Base-by-base conservation (phyloP, 1,140 invertebrate species). In the Pseudobourletiella spinata region DNA sequence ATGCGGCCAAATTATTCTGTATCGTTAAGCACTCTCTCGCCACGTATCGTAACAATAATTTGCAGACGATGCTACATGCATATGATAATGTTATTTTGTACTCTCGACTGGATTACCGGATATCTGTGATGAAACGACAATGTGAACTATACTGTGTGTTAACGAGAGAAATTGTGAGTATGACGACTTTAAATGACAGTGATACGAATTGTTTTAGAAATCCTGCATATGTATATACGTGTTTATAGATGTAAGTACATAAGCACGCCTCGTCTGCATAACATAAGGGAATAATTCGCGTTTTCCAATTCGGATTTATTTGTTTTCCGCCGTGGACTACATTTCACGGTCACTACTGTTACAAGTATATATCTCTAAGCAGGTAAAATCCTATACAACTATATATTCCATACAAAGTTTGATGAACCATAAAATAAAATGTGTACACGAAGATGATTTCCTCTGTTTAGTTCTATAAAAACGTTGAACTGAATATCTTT, bases 1-100 rank as follows among this genome's bases (percentile, higher is more conserved):
- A n/a, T n/a, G n/a, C n/a, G n/a, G n/a, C n/a, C 14, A 32, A 55
- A 55, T 55, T 55, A 22, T n/a, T 39, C 32, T 39, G 32, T 39
- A 39, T 39, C 32, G 32, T 39, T 39, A 39, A 39, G n/a, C n/a
- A n/a, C n/a, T n/a, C n/a, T n/a, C n/a, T n/a, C n/a, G n/a, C n/a
- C n/a, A n/a, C n/a, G n/a, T n/a, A n/a, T n/a, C n/a, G 32, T 39
- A 39, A 11, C n/a, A 8, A 39, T 11, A 39, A n/a, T 8, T 39
- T 39, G n/a, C 8, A 8, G 32, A 39, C n/a, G 32, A 39, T 39
- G 32, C n/a, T 39, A 39, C 8, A 39, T 11, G 32, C 32, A 39
- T 39, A 39, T 11, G 8, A 39, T 39, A 11, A 39, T n/a, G n/a
- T 39, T n/a, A 39, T 39, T 39, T 39, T 39, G 32, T 39, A 39